These are phyloP conservation scores for Nannoperca australis DNA, from an alignment of 2,797 vertebrate genomes.

Conservation along the genomic window DNA sequence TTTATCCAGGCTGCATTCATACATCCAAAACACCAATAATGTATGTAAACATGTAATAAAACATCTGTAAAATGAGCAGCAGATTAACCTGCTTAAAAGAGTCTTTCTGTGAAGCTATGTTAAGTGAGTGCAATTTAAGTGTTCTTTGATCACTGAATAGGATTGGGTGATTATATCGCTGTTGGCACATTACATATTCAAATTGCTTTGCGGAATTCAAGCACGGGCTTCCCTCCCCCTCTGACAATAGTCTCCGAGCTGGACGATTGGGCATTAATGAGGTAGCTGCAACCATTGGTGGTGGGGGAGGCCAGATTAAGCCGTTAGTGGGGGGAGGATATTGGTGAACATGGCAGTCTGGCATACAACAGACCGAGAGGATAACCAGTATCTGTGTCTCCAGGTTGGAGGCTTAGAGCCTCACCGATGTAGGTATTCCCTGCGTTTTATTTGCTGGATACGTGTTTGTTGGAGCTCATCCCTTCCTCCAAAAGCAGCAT, in stretches of 20 bases:
- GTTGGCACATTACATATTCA: constrained; percentile 85
- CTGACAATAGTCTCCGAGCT: constrained; percentile 75
- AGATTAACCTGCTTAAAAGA: constrained; percentile 55
- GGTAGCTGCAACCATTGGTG: constrained; percentile 77
- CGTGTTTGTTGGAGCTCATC: constrained; percentile 23
- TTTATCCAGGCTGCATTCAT: constrained; percentile 11
- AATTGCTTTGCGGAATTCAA: constrained; percentile 82
- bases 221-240: constrained; percentile 76
- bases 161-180: constrained; percentile 84
- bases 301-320: constrained; percentile 84
- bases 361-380: constrained; percentile 57
- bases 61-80: constrained; percentile 43
- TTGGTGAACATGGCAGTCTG: constrained; percentile 79
- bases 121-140: constrained; percentile 78
- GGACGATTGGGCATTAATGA: constrained; percentile 86
- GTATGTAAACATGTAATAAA: constrained; percentile 40
- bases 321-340: constrained; percentile 79
- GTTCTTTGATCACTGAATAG: constrained; percentile 79
- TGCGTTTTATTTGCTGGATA: constrained; percentile 3
- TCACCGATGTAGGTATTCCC: constrained; percentile 18
- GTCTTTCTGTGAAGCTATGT: constrained; percentile 65
- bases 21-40: constrained; percentile 34
- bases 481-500: constrained; percentile 35
- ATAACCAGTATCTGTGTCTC: constrained; percentile 59
- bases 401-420: constrained; percentile 42